Evolutionary conservation across 1,140 invertebrate species (phyloP), one percentile per base, ranked within the genome.

Genomic region (Trigoniulus corallinus): DNA sequence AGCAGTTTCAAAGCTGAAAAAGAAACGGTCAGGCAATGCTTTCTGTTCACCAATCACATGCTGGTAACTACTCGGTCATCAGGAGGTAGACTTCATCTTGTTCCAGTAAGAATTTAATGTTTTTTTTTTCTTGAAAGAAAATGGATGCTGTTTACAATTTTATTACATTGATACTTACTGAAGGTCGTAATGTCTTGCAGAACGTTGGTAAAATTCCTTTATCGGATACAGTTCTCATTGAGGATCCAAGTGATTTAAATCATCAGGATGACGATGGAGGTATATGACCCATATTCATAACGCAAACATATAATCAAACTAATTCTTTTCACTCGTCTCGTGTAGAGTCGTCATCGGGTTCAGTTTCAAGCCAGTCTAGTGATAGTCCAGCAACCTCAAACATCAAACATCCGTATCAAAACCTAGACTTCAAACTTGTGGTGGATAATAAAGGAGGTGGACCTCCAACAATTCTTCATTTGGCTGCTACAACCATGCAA

Each of bases 1-100:
- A 70, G 73, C 7, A 75, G 71, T 22, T 78, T 78, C 50, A 80
- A 77, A 62, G 75, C 76, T 4, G 77, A 84, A 62, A 82, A 83
- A 55, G 82, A 85, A 53, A 69, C 74, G 1, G 67, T 84, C 2
- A 71, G 85, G 1, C 84, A 88, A 61, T 85, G 84, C 41, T 89
- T 86, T 62, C 74, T 91, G 3, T 91, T 91, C 68, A 85, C 84
- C 47, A 88, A 89, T 73, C 84, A 89, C 65, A 72, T 89, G 53
- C 76, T 89, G 51, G 67, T 91, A 15, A 83, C 84, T 1, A 88
- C 81, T 20, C 72, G 82, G 54, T 78, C 81, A n/a, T 75, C 81
- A 7, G 85, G 81, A 54, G 88, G 88, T 13, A 75, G 84, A 53
- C 72, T 94, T 10, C 87, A 91, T 68, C 69, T 89, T 24, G 78